Conservation (phyloP, 2,888 invertebrate species). For the Nephrotoma appendiculata region DNA sequence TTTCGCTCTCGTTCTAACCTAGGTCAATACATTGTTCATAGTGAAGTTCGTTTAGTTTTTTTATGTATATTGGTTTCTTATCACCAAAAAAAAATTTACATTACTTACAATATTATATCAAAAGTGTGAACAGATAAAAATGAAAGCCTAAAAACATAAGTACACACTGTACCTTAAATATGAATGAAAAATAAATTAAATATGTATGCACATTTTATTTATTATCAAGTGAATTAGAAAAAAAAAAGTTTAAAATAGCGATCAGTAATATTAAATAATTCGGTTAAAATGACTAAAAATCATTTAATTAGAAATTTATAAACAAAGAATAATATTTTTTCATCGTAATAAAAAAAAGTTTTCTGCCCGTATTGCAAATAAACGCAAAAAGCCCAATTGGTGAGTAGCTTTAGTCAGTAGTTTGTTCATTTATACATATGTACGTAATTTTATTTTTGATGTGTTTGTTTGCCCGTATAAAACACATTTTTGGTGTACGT, state of each 20-base stretch:
- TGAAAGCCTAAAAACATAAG: background rate
- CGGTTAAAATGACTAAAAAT: background rate
- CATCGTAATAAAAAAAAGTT: background rate
- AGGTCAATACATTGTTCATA: conserved; percentile 30
- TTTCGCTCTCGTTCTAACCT: conserved; percentile 17
- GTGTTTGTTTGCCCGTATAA: background rate
- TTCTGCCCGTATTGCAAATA: background rate
- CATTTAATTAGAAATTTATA: background rate
- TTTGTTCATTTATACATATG: background rate
- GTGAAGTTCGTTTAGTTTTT: conserved; percentile 16
- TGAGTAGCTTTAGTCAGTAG: background rate
- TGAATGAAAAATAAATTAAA: no score
- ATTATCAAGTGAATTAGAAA: background rate
- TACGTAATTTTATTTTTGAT: background rate
- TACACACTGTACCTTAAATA: background rate
- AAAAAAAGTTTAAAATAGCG: background rate
- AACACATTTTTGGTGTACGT: background rate
- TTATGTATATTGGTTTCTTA: background rate
- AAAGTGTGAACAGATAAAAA: background rate
- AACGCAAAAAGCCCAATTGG: background rate
- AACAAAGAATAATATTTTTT: background rate
- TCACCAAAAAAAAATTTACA: background rate
- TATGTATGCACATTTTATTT: background rate
- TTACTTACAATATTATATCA: background rate
- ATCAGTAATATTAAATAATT: background rate